phyloP scores from a whole-genome alignment of 2,113 vertebrate genomes.

The Spilogale gracilis region DNA sequence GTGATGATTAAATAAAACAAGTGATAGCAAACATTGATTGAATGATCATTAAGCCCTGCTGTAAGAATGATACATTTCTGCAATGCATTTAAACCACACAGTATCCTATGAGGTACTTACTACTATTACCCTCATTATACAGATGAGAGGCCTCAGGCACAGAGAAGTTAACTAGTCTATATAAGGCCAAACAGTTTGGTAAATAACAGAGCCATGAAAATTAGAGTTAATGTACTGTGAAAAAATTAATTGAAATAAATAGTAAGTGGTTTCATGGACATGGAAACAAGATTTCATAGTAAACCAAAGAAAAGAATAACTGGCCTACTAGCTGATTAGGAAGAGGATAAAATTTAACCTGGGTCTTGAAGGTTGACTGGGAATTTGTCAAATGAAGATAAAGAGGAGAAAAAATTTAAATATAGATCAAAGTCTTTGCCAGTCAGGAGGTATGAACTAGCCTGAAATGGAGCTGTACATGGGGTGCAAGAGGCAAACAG shows the following conservation, averaged over 20 bases:
- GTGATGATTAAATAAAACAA: not conserved
- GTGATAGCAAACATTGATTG: not conserved
- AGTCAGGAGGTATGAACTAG: not conserved
- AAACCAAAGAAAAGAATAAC: conserved; percentile 12
- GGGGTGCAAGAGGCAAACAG: not conserved
- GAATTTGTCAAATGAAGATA: not conserved
- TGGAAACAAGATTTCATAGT: not conserved
- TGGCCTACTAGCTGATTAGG: not conserved
- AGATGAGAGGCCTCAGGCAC: not conserved
- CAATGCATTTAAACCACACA: not conserved
- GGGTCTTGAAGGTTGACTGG: not conserved
- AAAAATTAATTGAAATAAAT: conserved; percentile 24
- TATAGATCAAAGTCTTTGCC: not conserved
- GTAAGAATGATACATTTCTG: not conserved
- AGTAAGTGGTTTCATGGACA: not conserved
- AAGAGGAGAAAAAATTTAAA: not conserved
- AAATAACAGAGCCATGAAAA: not conserved
- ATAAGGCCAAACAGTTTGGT: not conserved
- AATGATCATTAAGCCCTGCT: not conserved
- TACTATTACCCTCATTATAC: not conserved
- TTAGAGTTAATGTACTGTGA: not conserved
- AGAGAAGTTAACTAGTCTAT: not conserved
- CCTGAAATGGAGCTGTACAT: not conserved
- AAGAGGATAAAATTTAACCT: not conserved
- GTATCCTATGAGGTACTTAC: not conserved